Evolutionary conservation across 2,113 vertebrate species (phyloP), one percentile per base, ranked within the genome.

Genomic region (Hemiscyllium ocellatum): DNA sequence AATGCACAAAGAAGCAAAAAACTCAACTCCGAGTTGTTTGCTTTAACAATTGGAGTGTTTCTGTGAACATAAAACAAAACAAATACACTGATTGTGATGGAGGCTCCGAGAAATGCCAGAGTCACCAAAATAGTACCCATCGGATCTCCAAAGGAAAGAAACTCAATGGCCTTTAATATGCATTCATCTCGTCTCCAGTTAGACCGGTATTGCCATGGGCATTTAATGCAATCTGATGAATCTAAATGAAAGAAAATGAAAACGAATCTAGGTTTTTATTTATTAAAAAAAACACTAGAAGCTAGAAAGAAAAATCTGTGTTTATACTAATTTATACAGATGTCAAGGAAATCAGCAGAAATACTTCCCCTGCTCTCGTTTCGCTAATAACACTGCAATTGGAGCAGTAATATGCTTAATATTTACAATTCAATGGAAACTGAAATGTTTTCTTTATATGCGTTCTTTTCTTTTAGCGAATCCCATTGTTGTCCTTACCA

Each of bases 31-130:
- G 76, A 80, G 26, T 80, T 80, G 6, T 80, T 80, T 13, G 76
- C 76, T 80, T 80, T 80, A 24, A 50, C 83, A 86, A 50, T 42
- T 0, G 83, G 83, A 42, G 83, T 97, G 15, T 97, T 96, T 89
- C 96, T 97, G 93, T 97, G 96, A 22, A 96, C 96, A 4, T 97
- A 95, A 80, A 97, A 97, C 8, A 97, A 52, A 78, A 95, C 95
- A 3, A 96, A 96, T 24, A 97, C 96, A 91, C 96, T 96, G 2
- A 96, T 68, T 56, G 97, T 97, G 13, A 97, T 96, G 5, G 96
- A 33, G 5, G 96, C 96, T 78, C 97, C 97, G 85, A 97, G 96
- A 95, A 97, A 94, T 96, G 97, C 97, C 68, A 97, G 97, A 96
- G 97, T 96, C 8, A 97, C 61, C 72, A 98, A 96, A 65, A 97